Conservation (phyloP, 1,140 invertebrate species). For the Diplogasteroides magnus region DNA sequence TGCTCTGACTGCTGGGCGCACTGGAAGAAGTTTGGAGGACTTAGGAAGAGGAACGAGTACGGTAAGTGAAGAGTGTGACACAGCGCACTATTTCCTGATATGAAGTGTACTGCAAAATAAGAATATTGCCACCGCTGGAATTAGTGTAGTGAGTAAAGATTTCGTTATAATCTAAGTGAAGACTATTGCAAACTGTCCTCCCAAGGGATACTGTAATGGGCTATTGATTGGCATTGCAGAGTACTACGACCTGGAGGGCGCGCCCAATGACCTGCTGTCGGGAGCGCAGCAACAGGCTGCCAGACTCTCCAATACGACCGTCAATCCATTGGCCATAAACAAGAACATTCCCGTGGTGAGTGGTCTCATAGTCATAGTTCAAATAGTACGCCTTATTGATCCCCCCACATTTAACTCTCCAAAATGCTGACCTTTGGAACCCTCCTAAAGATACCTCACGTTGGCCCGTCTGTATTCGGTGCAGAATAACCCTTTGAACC, state of each 20-base stretch:
- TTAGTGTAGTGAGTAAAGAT: too few species aligned
- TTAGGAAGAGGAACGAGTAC: conserved; percentile 65
- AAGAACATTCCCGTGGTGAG: neutral
- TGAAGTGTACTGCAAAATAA: too few species aligned
- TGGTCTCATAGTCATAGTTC: conserved; percentile 2
- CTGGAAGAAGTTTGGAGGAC: conserved; percentile 96
- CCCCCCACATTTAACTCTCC: too few species aligned
- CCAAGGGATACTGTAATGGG: neutral
- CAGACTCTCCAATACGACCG: neutral
- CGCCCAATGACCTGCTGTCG: conserved; percentile 1
- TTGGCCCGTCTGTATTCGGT: too few species aligned
- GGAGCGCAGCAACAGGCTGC: neutral
- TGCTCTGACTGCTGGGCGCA: conserved; percentile 90
- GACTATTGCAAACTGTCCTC: too few species aligned
- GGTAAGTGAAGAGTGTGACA: conserved; percentile 21
- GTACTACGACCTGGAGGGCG: neutral
- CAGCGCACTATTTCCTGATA: too few species aligned
- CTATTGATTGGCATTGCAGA: conserved; percentile 7
- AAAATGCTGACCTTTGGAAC: too few species aligned
- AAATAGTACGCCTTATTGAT: too few species aligned
- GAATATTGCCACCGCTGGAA: too few species aligned
- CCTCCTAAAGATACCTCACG: too few species aligned
- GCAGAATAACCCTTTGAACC: too few species aligned
- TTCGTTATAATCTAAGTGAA: too few species aligned
- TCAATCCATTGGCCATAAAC: conserved; percentile 11